Base-by-base conservation (phyloP, 2,113 vertebrate genomes). In the Tragelaphus buxtoni region DNA sequence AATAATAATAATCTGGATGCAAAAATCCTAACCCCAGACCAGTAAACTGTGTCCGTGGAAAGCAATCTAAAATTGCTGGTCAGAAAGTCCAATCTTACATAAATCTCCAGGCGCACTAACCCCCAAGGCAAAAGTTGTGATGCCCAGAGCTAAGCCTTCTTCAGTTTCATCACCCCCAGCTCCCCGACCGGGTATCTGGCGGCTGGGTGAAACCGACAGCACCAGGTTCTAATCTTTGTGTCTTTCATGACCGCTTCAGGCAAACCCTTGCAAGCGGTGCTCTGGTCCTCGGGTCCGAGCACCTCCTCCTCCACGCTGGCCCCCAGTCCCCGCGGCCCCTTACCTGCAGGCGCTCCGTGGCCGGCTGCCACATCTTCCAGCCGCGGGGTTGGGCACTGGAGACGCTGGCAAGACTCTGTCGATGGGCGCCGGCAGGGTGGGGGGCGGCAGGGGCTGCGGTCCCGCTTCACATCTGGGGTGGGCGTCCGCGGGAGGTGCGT, bases 331-430 rank as follows among this genome's bases (percentile, higher is more conserved):
- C 4, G 3, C 53, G 11, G 56, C 77, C 96, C 87, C 98, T 98
- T 99, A 99, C 99, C 99, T 99, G 99, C 99, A 99, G 98, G 98
- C 99, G 99, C 98, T 99, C 99, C 81, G 99, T 99, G 98, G 99
- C 99, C 91, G 99, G 99, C 98, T 99, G 99, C 99, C 99, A 99
- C 99, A 99, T 99, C 96, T 98, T 98, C 97, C 97, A 92, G 97
- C 96, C 93, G 7, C 28, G 88, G 97, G 96, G 32, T 88, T 28
- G 49, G 95, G 93, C 81, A n/a, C 55, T 39, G 45, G 60, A 80
- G 94, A 95, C 45, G n/a, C 51, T 16, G 87, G 95, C 49, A 55
- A 86, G 94, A 82, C 94, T 76, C 96, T 14, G 96, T 42, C 3
- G 81, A 39, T 80, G 7, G 9, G 91, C 88, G 83, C 94, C 49